Conservation (phyloP, 2,113 vertebrate genomes). For the Alethe diademata region DNA sequence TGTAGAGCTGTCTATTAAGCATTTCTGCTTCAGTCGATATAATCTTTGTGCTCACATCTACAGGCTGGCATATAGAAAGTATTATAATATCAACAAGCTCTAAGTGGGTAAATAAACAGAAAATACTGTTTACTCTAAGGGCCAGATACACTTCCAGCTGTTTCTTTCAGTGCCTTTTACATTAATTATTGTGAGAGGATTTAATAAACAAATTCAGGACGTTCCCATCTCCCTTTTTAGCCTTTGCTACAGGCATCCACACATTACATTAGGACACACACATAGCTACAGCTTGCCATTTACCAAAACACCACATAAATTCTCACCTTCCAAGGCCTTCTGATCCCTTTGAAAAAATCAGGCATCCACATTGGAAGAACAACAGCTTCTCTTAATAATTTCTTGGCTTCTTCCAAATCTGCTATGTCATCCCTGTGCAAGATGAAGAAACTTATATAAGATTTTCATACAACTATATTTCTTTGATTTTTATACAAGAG, state of each 20-base stretch:
- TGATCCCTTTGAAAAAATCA: slow-evolving; percentile 85
- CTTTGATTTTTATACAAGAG: background rate
- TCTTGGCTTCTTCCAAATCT: slow-evolving; percentile 84
- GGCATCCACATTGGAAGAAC: slow-evolving; percentile 88
- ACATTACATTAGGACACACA: background rate
- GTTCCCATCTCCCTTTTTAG: background rate
- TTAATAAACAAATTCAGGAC: background rate
- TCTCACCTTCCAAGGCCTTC: slow-evolving; percentile 84
- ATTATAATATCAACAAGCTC: background rate
- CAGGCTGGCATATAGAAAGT: background rate
- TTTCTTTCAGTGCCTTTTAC: background rate
- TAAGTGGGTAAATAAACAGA: background rate
- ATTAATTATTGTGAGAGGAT: background rate
- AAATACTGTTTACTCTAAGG: background rate
- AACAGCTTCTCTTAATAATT: slow-evolving; percentile 81
- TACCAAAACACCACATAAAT: background rate
- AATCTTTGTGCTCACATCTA: background rate
- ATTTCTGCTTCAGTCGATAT: background rate
- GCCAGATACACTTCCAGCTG: background rate
- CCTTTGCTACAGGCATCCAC: background rate
- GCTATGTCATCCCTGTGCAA: slow-evolving; percentile 82
- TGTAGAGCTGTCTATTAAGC: background rate
- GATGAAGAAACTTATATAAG: background rate
- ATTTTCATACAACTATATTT: background rate
- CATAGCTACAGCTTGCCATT: background rate